These are phyloP conservation scores for Cygnus buccinator DNA, from an alignment of 2,113 vertebrate genomes.

Conservation along the genomic window DNA sequence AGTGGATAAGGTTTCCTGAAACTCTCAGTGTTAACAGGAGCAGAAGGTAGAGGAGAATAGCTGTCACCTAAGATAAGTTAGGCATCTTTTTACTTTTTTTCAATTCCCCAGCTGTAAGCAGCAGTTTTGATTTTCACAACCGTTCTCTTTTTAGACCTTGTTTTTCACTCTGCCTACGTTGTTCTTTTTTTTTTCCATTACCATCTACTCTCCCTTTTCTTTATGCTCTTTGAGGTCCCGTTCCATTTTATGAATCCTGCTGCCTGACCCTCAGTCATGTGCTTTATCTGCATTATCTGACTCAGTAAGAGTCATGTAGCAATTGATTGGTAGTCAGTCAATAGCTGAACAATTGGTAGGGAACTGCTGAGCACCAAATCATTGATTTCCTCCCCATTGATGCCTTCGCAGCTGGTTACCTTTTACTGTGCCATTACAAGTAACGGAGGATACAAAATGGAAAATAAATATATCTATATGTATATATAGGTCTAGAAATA, in stretches of 20 bases:
- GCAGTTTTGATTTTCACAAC: background rate
- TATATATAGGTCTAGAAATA: background rate
- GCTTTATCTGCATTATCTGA: background rate
- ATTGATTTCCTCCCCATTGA: slow-evolving; percentile 16
- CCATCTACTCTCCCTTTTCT: background rate
- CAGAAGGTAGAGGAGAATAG: background rate
- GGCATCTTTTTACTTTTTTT: background rate
- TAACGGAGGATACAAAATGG: background rate
- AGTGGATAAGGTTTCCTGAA: background rate
- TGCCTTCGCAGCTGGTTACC: slow-evolving; percentile 1
- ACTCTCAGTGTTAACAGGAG: background rate
- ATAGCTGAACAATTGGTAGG: slow-evolving; percentile 30
- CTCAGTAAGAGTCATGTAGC: background rate
- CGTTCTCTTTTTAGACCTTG: background rate
- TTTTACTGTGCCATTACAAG: background rate
- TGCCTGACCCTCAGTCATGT: background rate
- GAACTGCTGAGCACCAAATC: slow-evolving; percentile 33
- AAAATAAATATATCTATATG: background rate
- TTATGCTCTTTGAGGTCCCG: background rate
- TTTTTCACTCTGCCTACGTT: background rate
- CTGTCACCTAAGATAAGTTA: background rate
- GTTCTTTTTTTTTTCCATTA: background rate
- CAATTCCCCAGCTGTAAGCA: background rate
- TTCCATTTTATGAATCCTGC: background rate
- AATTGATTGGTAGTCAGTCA: slow-evolving; percentile 38